Evolutionary conservation across 2,888 invertebrate genomes (phyloP).

Genomic region (Protodeltote pygarga): DNA sequence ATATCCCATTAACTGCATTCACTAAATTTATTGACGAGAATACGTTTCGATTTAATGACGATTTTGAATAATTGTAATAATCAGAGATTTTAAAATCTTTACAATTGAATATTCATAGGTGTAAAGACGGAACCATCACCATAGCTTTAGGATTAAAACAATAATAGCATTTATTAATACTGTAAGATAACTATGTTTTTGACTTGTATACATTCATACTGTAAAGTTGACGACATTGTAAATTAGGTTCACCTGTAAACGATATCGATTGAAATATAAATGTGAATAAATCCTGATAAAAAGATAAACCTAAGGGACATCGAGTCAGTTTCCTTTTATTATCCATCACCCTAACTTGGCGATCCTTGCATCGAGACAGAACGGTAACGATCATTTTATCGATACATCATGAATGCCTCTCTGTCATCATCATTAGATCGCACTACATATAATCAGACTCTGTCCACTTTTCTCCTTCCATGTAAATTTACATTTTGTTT

Average conservation of each 20-base stretch:
- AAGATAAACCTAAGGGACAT: slow-evolving; percentile 71
- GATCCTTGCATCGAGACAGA: slow-evolving; percentile 82
- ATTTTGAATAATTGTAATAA: slow-evolving; percentile 61
- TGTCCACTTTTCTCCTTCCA: slow-evolving; percentile 82
- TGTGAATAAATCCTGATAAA: slow-evolving; percentile 85
- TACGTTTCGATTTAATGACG: slow-evolving; percentile 58
- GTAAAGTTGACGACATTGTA: slow-evolving; percentile 81
- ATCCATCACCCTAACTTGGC: slow-evolving; percentile 78
- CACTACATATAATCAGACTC: slow-evolving; percentile 73
- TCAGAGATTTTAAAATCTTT: slow-evolving; percentile 64
- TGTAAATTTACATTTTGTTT: slow-evolving; percentile 65
- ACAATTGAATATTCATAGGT: slow-evolving; percentile 69
- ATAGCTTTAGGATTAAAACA: slow-evolving; percentile 84
- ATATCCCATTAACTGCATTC: slow-evolving; percentile 66
- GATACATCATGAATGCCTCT: slow-evolving; percentile 85
- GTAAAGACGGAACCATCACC: slow-evolving; percentile 79
- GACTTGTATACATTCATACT: slow-evolving; percentile 85
- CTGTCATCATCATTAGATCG: slow-evolving; percentile 85
- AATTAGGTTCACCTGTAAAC: slow-evolving; percentile 81
- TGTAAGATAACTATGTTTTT: slow-evolving; percentile 86
- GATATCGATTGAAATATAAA: slow-evolving; percentile 81
- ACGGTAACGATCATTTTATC: slow-evolving; percentile 86
- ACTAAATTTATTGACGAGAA: slow-evolving; percentile 54
- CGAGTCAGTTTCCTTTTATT: slow-evolving; percentile 76
- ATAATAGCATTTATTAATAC: slow-evolving; percentile 81